Evolutionary conservation across 1,140 invertebrate genomes (phyloP), one percentile per base, ranked within the genome.

Genomic region (Heliconius melpomene): DNA sequence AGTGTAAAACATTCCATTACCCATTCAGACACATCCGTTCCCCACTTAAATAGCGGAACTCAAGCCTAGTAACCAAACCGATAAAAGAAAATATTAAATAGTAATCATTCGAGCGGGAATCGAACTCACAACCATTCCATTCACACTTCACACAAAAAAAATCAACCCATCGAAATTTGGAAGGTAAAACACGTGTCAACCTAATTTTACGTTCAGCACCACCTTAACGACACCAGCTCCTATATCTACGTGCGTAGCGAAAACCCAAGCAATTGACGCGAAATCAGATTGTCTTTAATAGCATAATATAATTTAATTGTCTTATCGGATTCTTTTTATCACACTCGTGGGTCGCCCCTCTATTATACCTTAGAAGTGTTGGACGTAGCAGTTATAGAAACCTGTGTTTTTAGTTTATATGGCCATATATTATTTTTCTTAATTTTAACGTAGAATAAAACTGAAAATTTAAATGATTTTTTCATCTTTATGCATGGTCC

Each of bases 251-350:
- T 72, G 38, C 71, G 71, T 72, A 18, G 71, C 18, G 20, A 38
- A n/a, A 72, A 72, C 20, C 20, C 32, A 72, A 72, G 46, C 79
- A 73, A 77, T 77, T 72, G 52, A 23, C 16, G 29, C 29, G 26
- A 74, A 66, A 80, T 72, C 79, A 73, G 71, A 80, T 80, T 70
- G 75, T 75, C 46, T 78, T 72, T 29, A 72, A 7, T 60, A 57
- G 32, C 72, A 36, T 57, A 29, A 66, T 80, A 54, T 75, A 80
- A 80, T 80, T 80, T 77, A 80, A 80, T 80, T 80, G 54, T 57
- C 66, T 50, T 46, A 77, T 72, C 52, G 29, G 52, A 60, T 50
- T 71, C 36, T 79, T 76, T 52, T 52, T 74, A 72, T 66, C 54
- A 40, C 50, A 72, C 72, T 60, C 71, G 23, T 73, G 70, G 74